Percentiles rank a stretch among this genome's conserved stretches.
phyloP scores from a whole-genome alignment of 1,140 invertebrate genomes.

The Papilio machaon region DNA sequence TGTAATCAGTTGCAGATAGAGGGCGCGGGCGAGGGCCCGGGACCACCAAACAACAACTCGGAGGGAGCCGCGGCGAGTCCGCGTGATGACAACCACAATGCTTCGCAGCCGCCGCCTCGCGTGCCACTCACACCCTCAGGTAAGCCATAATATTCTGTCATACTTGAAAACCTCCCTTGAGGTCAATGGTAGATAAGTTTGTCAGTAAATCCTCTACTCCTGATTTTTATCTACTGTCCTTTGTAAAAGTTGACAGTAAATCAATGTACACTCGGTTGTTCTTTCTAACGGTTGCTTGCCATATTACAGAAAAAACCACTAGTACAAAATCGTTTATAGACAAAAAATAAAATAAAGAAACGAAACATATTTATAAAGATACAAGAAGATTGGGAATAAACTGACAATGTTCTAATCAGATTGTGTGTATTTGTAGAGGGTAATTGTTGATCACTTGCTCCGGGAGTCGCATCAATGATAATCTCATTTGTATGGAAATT shows the following conservation, averaged over 20 bases:
- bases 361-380: not conserved
- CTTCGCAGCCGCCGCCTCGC: slow-evolving; percentile 55
- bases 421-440: slow-evolving; percentile 3
- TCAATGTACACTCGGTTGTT: no score
- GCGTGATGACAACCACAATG: slow-evolving; percentile 71
- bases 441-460: not conserved
- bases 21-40: slow-evolving; percentile 68
- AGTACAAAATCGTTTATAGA: no score
- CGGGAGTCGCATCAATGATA: slow-evolving; percentile 15
- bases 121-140: slow-evolving; percentile 80
- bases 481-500: slow-evolving; percentile 6
- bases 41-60: slow-evolving; percentile 70
- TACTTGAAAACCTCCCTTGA: no score
- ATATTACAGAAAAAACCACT: no score
- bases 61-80: slow-evolving; percentile 67
- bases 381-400: not conserved
- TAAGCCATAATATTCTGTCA: slow-evolving; percentile 40
- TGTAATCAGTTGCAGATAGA: slow-evolving; percentile 67
- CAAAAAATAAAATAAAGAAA: slow-evolving; percentile 10
- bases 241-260: no score
- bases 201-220: no score
- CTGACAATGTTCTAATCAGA: not conserved
- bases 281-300: no score
- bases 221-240: no score
- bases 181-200: no score